Base-by-base conservation (phyloP, 2,888 invertebrate species). In the Polyommatus icarus region DNA sequence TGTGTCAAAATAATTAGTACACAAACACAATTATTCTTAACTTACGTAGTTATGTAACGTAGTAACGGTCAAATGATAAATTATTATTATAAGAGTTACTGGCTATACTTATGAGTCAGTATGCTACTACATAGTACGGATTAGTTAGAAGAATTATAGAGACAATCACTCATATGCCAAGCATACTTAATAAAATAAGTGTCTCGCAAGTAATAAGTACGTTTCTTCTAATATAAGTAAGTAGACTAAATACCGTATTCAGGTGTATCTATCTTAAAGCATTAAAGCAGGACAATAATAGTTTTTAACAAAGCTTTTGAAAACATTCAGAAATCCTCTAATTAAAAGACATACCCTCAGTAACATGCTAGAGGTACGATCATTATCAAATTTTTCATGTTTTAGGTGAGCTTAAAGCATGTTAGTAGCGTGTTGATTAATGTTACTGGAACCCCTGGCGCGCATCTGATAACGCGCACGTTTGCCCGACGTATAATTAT, bases 401-500 rank as follows among this genome's bases (percentile, higher is more conserved):
- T 73, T 73, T 46, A 46, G 46, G 73, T 40, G 12, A 20, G 73
- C 24, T 46, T 46, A 73, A 20, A 20, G 40, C 20, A 20, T 46
- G 40, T 40, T 73, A 40, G 73, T 73, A 46, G 40, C 73, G 46
- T 73, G 73, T 20, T 73, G 73, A 73, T 73, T 46, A 46, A 73
- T 73, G 46, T 20, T 10, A 8, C 8, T 8, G 3, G 72, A 29
- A n/a, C 46, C 72, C 72, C 72, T 12, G 72, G 12, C 12, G 73
- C 18, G 73, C 18, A 67, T 67, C 67, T 67, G 67, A 67, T 67
- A 67, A 32, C 67, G 15, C 18, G 15, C 29, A 67, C 18, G 36
- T 72, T 10, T 15, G 36, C 40, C 20, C 36, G 72, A 73, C 46
- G 57, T 57, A 76, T 54, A 79, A 78, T 78, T 79, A 78, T 78